Conservation (phyloP, 1,140 invertebrate genomes). For the Gonatopus flavifemur region DNA sequence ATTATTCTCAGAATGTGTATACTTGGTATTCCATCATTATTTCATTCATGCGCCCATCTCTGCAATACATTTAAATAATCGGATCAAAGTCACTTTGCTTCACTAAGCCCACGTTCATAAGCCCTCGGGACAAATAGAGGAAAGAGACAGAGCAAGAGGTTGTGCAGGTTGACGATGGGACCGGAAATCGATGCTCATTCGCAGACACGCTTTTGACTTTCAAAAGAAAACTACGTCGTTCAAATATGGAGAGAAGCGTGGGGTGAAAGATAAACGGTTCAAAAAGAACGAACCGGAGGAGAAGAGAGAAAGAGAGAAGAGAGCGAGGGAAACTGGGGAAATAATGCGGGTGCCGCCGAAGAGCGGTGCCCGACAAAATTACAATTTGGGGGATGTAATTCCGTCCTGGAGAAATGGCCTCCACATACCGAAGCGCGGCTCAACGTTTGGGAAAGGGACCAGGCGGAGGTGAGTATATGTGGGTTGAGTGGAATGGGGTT, state of each 20-base stretch:
- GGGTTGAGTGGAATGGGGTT: constrained; percentile 16
- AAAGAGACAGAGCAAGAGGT: no score
- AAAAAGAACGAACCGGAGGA: background rate
- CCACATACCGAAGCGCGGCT: constrained; percentile 45
- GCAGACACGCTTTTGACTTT: constrained; percentile 25
- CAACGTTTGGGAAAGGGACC: constrained; percentile 2
- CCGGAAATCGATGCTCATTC: constrained; percentile 27
- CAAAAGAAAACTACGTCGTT: constrained; percentile 43
- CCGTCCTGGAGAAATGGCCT: constrained; percentile 52
- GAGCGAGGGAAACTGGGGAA: constrained; percentile 23
- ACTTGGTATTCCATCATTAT: no score
- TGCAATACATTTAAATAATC: no score
- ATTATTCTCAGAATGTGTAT: no score
- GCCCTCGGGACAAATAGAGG: no score
- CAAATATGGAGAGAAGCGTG: constrained; percentile 1
- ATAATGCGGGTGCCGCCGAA: constrained; percentile 43
- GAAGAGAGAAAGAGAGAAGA: background rate
- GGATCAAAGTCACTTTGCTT: no score
- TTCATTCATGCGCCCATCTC: no score
- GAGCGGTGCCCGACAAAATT: constrained; percentile 52
- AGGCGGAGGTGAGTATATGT: constrained; percentile 8
- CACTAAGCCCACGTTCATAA: no score
- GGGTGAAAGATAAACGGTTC: background rate
- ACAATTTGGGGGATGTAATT: constrained; percentile 57
- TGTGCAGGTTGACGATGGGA: no score